Percentiles rank a stretch among this genome's conserved stretches.
Evolutionary conservation across 1,140 invertebrate genomes (phyloP).

Genomic region (Drusus annulatus): DNA sequence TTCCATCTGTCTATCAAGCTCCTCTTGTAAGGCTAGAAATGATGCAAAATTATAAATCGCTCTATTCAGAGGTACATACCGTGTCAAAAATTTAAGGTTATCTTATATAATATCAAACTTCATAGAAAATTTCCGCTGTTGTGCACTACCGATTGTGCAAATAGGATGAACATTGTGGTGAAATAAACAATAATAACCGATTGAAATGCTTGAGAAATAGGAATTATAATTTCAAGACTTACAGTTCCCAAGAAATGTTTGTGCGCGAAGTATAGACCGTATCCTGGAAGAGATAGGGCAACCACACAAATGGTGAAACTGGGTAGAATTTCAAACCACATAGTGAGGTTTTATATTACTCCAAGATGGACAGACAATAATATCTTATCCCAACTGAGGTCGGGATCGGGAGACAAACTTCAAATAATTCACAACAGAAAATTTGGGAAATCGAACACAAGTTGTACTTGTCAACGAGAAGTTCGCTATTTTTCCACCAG

Average conservation of each 20-base stretch:
- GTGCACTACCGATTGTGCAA: neutral
- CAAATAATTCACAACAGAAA: neutral
- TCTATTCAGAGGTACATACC: neutral
- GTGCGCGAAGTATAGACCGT: conserved; percentile 73
- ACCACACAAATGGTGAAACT: conserved; percentile 72
- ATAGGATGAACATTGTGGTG: too few species aligned
- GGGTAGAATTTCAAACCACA: conserved; percentile 79
- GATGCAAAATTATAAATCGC: neutral
- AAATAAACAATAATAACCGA: neutral
- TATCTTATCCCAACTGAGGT: neutral
- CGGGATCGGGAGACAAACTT: neutral
- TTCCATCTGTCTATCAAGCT: conserved; percentile 69
- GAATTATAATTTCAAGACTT: conserved; percentile 56
- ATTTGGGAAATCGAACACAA: too few species aligned
- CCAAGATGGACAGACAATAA: neutral
- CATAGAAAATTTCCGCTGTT: neutral
- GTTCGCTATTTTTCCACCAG: conserved; percentile 36
- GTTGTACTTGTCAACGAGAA: conserved; percentile 13
- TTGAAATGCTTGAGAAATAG: neutral
- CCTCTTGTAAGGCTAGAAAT: conserved; percentile 69
- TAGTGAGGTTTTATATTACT: conserved; percentile 61
- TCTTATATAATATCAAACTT: conserved; percentile 10
- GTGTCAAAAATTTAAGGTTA: conserved; percentile 18
- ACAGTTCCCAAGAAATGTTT: conserved; percentile 74
- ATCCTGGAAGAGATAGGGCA: conserved; percentile 72